Evolutionary conservation across 2,113 vertebrate species (phyloP).

Genomic region (Hippopotamus amphibius): DNA sequence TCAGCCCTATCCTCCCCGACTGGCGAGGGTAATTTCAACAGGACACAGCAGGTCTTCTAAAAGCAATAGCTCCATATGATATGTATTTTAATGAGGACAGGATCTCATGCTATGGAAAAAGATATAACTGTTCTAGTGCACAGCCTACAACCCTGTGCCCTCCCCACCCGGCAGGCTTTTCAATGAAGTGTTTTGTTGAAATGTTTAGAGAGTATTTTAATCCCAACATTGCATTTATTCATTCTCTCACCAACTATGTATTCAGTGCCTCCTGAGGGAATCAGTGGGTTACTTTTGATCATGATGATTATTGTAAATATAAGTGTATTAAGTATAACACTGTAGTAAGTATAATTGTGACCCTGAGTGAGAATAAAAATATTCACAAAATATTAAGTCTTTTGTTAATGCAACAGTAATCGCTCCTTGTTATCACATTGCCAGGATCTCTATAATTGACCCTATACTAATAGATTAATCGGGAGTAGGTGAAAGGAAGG

Average conservation of each 20-base stretch:
- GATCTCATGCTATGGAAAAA: conserved; percentile 37
- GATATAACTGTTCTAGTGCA: not conserved
- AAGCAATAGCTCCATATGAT: conserved; percentile 24
- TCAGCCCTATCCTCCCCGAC: conserved; percentile 16
- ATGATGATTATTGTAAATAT: not conserved
- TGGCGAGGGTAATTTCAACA: conserved; percentile 57
- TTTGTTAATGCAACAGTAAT: not conserved
- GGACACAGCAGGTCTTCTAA: not conserved
- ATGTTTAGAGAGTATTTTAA: conserved; percentile 10
- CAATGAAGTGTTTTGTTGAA: conserved; percentile 35
- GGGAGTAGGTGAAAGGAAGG: not conserved
- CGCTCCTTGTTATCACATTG: not conserved
- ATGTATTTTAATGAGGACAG: conserved; percentile 65
- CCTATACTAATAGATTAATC: not conserved
- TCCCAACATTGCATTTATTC: conserved; percentile 45
- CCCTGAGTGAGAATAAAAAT: not conserved
- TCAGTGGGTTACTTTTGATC: conserved; percentile 30
- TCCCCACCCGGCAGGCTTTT: not conserved
- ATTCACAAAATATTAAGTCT: not conserved
- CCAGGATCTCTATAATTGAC: not conserved
- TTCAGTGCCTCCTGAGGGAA: not conserved
- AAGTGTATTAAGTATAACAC: not conserved
- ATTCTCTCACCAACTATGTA: conserved; percentile 39
- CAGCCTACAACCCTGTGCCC: not conserved
- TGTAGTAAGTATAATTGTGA: conserved; percentile 1